Evolutionary conservation across 1,140 invertebrate genomes (phyloP).

Genomic region (Matsumurasca onukii): DNA sequence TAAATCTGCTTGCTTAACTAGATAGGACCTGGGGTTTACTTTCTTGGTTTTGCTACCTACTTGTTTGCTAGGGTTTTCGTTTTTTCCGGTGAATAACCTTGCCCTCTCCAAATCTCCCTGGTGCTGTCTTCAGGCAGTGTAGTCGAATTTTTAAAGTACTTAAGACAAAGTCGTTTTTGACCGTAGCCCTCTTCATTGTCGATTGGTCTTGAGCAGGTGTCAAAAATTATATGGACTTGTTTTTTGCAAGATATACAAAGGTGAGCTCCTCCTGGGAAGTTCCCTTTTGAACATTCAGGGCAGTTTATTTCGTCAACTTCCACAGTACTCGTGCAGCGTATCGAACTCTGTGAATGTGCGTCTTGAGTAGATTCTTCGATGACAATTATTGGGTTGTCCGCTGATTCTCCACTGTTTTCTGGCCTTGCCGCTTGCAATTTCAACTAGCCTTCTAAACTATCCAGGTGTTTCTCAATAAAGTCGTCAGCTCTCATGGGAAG

Average conservation of each 20-base stretch:
- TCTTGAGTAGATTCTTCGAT: neutral
- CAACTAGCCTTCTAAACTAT: constrained; percentile 4
- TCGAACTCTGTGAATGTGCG: neutral
- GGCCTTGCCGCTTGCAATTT: neutral
- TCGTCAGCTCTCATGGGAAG: constrained; percentile 21
- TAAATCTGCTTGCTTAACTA: constrained; percentile 1
- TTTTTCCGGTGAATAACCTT: constrained; percentile 1
- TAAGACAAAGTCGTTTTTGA: neutral
- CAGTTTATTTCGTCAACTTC: neutral
- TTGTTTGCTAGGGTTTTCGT: neutral
- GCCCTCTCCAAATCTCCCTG: constrained; percentile 10
- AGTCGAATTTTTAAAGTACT: neutral
- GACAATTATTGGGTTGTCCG: neutral
- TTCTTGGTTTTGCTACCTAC: neutral
- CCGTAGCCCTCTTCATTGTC: constrained; percentile 5
- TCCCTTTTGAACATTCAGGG: constrained; percentile 16
- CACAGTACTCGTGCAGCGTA: neutral
- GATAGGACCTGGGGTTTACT: neutral
- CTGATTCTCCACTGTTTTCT: too few species aligned
- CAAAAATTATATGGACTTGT: neutral
- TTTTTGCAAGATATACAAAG: neutral
- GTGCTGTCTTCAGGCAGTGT: neutral
- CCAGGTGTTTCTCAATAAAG: constrained; percentile 9
- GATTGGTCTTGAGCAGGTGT: neutral
- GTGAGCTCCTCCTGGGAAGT: constrained; percentile 21